Base-by-base conservation (phyloP, 2,888 invertebrate species). In the Ornithoptera alexandrae region DNA sequence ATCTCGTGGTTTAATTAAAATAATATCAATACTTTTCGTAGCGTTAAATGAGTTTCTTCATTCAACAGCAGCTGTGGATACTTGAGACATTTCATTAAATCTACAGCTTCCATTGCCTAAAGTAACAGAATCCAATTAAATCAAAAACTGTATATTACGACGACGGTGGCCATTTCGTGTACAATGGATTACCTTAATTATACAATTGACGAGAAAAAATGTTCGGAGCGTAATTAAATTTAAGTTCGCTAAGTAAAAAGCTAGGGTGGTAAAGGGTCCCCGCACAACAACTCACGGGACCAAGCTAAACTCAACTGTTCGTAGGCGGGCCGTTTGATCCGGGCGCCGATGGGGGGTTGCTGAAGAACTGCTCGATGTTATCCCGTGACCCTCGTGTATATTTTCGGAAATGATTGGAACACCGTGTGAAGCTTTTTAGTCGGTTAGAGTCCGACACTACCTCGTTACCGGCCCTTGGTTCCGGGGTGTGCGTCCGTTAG, bases 221-320 rank as follows among this genome's bases (percentile, higher is more conserved):
- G 22, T 61, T 42, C 62, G 6, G 18, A 59, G 17, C 66, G 66
- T 66, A 66, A 69, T 66, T 69, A 62, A 69, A 69, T 61, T 62
- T 36, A 65, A 53, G 69, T 59, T 70, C n/a, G 18, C 67, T 22
- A 22, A 22, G 22, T 22, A 22, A 22, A 22, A 22, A 22, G 22
- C 22, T 22, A 30, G 30, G 30, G 30, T 30, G 30, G 30, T 30
- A 30, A 30, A 3, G 30, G 30, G 30, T 22, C 22, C 22, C 22
- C 22, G 22, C 22, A 22, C 22, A 22, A 22, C 22, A 22, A 22
- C 22, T 22, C 22, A 22, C 22, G 22, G 22, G 22, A 22, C 22
- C 22, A 22, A 22, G 22, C 1, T 1, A 22, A 22, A 0, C 22
- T 22, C 22, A 0, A 22, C 22, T 22, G 22, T 1, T 22, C 22